Evolutionary conservation across 2,113 vertebrate genomes (phyloP).

Genomic region (Psilopogon haemacephalus): DNA sequence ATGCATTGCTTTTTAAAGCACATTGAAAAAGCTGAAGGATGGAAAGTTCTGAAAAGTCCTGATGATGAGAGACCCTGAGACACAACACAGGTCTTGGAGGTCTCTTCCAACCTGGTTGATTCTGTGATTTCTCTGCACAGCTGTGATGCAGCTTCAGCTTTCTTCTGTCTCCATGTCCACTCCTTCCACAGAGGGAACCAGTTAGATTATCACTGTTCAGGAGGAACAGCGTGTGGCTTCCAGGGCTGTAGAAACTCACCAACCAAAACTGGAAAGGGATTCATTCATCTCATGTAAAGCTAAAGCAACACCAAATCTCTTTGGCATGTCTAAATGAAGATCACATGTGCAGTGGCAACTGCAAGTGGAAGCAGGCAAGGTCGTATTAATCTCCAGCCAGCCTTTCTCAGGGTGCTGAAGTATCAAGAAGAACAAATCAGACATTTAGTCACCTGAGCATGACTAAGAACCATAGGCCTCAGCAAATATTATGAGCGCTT

Average conservation of each 20-base stretch:
- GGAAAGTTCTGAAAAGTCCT: background rate
- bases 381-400: slow-evolving; percentile 48
- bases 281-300: slow-evolving; percentile 45
- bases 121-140: background rate
- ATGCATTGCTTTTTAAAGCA: background rate
- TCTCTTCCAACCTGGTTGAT: too few relatives aligned
- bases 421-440: slow-evolving; percentile 64
- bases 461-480: slow-evolving; percentile 56
- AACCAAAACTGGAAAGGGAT: background rate
- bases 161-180: background rate
- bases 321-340: background rate
- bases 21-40: background rate
- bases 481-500: slow-evolving; percentile 37
- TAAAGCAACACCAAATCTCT: slow-evolving; percentile 23
- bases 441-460: slow-evolving; percentile 64
- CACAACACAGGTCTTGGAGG: background rate
- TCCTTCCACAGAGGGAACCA: background rate
- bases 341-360: background rate
- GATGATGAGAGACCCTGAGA: background rate
- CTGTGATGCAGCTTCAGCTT: background rate
- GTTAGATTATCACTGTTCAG: background rate
- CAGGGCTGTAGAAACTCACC: background rate
- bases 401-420: slow-evolving; percentile 70
- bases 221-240: background rate
- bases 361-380: slow-evolving; percentile 35